phyloP scores from a whole-genome alignment of 2,113 vertebrate genomes.

The Melanotaenia duboulayi region DNA sequence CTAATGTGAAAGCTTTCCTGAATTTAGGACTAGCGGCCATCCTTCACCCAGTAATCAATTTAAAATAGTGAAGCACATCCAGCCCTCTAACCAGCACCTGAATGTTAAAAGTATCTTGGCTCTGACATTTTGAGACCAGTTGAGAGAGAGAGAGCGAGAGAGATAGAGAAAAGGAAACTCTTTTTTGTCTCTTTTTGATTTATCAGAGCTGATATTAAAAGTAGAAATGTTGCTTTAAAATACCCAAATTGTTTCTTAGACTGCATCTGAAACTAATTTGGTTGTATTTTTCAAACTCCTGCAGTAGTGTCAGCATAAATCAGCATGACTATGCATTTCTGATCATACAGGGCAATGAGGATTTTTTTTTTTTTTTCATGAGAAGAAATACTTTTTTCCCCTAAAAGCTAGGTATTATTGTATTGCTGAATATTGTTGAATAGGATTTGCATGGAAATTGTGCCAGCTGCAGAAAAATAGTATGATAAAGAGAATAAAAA shows the following conservation, averaged over 20 bases:
- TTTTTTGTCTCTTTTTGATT: slow-evolving; percentile 12
- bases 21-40: slow-evolving; percentile 47
- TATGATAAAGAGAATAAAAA: background rate
- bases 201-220: background rate
- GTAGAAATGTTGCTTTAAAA: slow-evolving; percentile 2
- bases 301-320: slow-evolving; percentile 31
- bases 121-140: slow-evolving; percentile 6
- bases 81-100: slow-evolving; percentile 56
- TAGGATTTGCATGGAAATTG: slow-evolving; percentile 44
- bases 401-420: slow-evolving; percentile 18
- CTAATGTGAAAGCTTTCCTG: slow-evolving; percentile 55
- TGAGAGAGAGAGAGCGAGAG: too few relatives aligned
- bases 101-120: slow-evolving; percentile 20
- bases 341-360: slow-evolving; percentile 22
- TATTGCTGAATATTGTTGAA: slow-evolving; percentile 34
- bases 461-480: slow-evolving; percentile 13
- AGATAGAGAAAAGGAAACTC: slow-evolving; percentile 20
- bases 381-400: too few relatives aligned
- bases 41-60: slow-evolving; percentile 62
- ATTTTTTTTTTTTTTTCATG: background rate
- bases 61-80: slow-evolving; percentile 43
- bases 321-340: slow-evolving; percentile 40
- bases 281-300: slow-evolving; percentile 24
- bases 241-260: slow-evolving; percentile 26
- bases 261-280: slow-evolving; percentile 8